These are phyloP conservation scores for Mionectes macconnelli DNA, from an alignment of 2,113 vertebrate species.

Conservation along the genomic window DNA sequence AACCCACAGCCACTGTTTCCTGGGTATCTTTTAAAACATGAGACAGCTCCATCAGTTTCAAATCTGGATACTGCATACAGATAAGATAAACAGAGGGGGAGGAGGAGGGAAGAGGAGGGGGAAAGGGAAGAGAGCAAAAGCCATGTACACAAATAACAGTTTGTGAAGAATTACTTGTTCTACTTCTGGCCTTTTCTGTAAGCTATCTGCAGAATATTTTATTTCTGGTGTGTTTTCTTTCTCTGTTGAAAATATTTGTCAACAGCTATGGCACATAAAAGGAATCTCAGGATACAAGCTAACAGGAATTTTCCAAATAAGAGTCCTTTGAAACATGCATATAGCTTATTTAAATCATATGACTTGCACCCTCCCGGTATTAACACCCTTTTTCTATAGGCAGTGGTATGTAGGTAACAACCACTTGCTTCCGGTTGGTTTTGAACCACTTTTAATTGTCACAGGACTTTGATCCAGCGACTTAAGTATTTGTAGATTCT, in stretches of 20 bases:
- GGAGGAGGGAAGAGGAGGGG: not conserved
- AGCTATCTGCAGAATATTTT: not conserved
- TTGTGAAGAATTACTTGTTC: not conserved
- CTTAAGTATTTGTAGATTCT: not conserved
- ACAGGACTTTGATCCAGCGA: not conserved
- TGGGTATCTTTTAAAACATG: not conserved
- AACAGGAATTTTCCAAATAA: not conserved
- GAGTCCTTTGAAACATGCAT: not conserved
- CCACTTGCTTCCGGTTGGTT: not conserved
- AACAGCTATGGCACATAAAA: not conserved
- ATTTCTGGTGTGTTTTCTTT: not conserved
- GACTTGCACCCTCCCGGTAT: not conserved
- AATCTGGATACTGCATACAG: not conserved
- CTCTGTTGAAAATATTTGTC: not conserved
- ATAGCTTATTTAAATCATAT: not conserved
- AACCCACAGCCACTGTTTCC: not conserved
- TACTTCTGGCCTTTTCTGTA: not conserved
- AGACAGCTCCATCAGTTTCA: not conserved
- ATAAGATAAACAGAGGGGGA: not conserved
- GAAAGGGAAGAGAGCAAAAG: not conserved
- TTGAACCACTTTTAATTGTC: not conserved
- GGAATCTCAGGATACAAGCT: not conserved
- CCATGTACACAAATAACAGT: not conserved
- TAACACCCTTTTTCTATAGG: not conserved
- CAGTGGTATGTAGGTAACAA: not conserved